These are phyloP conservation scores for Rhinoraja longicauda DNA, from an alignment of 2,797 vertebrate species.

Conservation along the genomic window DNA sequence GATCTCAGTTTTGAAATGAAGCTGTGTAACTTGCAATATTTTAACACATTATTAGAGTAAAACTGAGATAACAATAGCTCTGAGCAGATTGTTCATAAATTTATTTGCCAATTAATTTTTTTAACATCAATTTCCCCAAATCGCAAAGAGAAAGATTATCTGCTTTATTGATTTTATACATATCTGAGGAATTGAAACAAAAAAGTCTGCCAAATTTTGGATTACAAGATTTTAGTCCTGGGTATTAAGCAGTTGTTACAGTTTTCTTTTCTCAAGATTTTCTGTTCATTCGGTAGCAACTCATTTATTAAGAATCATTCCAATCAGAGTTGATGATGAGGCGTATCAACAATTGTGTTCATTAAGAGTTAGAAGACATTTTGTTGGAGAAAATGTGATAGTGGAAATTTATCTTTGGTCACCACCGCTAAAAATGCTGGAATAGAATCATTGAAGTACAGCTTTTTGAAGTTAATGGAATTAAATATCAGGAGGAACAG, in stretches of 20 bases:
- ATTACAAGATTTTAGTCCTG: background rate
- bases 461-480: too few relatives aligned
- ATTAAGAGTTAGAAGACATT: background rate
- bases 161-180: background rate
- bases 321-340: background rate
- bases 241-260: background rate
- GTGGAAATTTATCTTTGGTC: too few relatives aligned
- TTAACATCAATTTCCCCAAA: background rate
- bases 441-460: too few relatives aligned
- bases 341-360: background rate
- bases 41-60: background rate
- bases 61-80: background rate
- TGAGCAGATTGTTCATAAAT: background rate
- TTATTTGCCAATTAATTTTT: background rate
- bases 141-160: background rate
- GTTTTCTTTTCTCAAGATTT: background rate
- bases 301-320: background rate
- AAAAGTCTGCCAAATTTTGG: background rate
- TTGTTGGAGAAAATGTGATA: background rate
- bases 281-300: background rate
- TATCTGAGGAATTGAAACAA: background rate
- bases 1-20: background rate
- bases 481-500: too few relatives aligned
- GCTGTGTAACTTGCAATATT: background rate
- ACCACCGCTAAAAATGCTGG: too few relatives aligned